These are phyloP conservation scores for Cetonia aurata DNA, from an alignment of 2,888 invertebrate species.

Conservation along the genomic window DNA sequence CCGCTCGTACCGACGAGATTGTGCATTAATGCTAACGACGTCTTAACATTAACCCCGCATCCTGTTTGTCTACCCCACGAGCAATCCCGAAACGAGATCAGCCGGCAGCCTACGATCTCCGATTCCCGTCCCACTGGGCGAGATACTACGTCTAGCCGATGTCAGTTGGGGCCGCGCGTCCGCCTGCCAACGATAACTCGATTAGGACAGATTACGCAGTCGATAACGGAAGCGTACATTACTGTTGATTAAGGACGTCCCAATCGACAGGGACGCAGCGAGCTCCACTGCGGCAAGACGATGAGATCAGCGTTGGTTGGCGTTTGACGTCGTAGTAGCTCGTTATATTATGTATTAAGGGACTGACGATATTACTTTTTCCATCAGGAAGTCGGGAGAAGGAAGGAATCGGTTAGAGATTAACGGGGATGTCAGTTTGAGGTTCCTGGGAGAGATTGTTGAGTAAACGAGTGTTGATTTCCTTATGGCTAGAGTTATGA, in stretches of 20 bases:
- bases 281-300: slow-evolving; percentile 8
- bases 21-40: slow-evolving; percentile 4
- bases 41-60: slow-evolving; percentile 12
- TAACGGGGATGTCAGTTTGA: too few species aligned
- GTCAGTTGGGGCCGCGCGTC: slow-evolving; percentile 31
- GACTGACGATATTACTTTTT: too few species aligned
- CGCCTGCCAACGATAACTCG: slow-evolving; percentile 53
- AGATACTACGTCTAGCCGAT: too few species aligned
- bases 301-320: neutral
- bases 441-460: too few species aligned
- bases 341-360: too few species aligned
- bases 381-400: too few species aligned
- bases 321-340: neutral
- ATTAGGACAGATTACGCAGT: slow-evolving; percentile 52
- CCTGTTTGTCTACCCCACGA: slow-evolving; percentile 24
- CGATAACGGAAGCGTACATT: slow-evolving; percentile 55
- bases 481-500: too few species aligned
- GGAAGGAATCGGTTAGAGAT: too few species aligned
- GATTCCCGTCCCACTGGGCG: too few species aligned
- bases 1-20: neutral
- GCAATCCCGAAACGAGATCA: slow-evolving; percentile 21
- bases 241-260: slow-evolving; percentile 52
- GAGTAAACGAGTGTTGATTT: too few species aligned
- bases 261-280: slow-evolving; percentile 48
- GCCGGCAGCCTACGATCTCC: slow-evolving; percentile 17